Evolutionary conservation across 2,797 vertebrate genomes (phyloP).

Genomic region (Menidia menidia): DNA sequence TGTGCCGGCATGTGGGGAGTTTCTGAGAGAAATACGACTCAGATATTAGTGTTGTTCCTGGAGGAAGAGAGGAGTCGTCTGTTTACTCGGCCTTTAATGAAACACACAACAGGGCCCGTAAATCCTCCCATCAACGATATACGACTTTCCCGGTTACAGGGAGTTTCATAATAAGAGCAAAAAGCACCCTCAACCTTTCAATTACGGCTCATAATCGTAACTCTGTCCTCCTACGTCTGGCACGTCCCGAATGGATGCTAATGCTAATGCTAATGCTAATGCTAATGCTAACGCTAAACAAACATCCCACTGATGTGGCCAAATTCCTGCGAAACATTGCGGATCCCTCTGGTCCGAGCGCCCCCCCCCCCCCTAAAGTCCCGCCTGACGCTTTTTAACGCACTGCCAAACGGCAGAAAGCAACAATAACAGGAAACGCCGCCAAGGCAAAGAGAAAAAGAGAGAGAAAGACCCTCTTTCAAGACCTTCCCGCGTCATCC

Average conservation of each 20-base stretch:
- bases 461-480: constrained; percentile 71
- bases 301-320: constrained; percentile 48
- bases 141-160: constrained; percentile 45
- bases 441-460: constrained; percentile 64
- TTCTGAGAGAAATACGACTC: background rate
- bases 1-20: background rate
- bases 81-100: constrained; percentile 36
- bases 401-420: constrained; percentile 70
- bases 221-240: constrained; percentile 67
- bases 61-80: constrained; percentile 23
- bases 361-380: constrained; percentile 65
- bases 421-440: constrained; percentile 81
- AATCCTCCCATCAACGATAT: constrained; percentile 59
- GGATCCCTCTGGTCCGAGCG: constrained; percentile 55
- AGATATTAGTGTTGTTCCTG: constrained; percentile 23
- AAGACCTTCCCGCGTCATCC: constrained; percentile 78
- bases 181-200: constrained; percentile 68
- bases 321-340: constrained; percentile 55
- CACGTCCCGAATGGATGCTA: constrained; percentile 61
- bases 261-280: constrained; percentile 47
- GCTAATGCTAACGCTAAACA: constrained; percentile 48
- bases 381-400: constrained; percentile 71
- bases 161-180: constrained; percentile 63
- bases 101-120: constrained; percentile 54
- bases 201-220: constrained; percentile 77